Evolutionary conservation across 1,140 invertebrate species (phyloP).

Genomic region (Panonychus citri): DNA sequence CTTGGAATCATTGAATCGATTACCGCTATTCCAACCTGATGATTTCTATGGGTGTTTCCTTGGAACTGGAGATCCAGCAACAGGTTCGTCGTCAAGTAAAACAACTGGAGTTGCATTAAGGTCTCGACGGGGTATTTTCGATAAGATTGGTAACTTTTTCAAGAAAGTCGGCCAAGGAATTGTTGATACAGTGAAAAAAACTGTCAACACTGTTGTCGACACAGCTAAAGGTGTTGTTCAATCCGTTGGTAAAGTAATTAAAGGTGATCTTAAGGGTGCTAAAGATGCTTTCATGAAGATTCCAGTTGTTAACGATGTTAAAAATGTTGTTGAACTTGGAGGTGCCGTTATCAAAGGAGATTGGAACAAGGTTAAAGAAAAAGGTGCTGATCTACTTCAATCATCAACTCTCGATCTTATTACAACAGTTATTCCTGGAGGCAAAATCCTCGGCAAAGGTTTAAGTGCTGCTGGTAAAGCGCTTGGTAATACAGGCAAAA

Average conservation of each 20-base stretch:
- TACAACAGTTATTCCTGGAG: no score
- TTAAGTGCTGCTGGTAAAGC: no score
- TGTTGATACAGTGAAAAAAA: not conserved
- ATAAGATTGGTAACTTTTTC: not conserved
- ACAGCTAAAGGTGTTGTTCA: not conserved
- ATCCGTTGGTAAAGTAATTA: not conserved
- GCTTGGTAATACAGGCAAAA: no score
- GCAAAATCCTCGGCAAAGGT: no score
- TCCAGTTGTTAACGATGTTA: not conserved
- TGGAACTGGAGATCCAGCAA: no score
- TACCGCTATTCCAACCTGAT: no score
- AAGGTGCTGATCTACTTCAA: not conserved
- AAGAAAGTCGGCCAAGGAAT: not conserved
- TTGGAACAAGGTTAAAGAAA: not conserved
- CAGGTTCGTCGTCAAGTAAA: no score
- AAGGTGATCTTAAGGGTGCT: not conserved
- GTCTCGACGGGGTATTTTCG: not conserved
- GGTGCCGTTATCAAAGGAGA: not conserved
- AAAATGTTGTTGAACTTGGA: not conserved
- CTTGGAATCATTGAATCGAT: no score
- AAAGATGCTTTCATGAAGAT: not conserved
- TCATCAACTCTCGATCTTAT: no score
- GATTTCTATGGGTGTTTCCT: no score
- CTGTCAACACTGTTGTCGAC: not conserved
- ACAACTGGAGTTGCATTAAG: not conserved